phyloP scores from a whole-genome alignment of 2,113 vertebrate species.

The Cyanoramphus novaezelandiae region DNA sequence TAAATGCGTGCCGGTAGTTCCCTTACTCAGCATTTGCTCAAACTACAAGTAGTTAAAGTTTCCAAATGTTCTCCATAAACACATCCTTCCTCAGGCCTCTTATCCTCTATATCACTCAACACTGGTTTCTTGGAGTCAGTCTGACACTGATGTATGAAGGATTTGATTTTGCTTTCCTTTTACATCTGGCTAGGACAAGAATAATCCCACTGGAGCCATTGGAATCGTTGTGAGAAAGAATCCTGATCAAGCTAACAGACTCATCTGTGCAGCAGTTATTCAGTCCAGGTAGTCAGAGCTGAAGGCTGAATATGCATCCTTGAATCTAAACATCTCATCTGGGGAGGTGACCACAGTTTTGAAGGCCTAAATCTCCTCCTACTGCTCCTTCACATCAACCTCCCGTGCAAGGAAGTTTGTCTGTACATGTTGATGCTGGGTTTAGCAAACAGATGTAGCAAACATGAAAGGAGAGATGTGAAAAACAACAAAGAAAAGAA shows the following conservation, averaged over 20 bases:
- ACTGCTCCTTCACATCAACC: not conserved
- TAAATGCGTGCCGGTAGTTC: not conserved
- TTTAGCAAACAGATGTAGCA: not conserved
- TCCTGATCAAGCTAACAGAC: not conserved
- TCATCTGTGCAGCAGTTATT: not conserved
- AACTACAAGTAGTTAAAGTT: constrained; percentile 55
- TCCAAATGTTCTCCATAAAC: constrained; percentile 59
- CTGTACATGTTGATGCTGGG: not conserved
- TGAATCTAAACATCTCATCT: not conserved
- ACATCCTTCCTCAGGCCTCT: constrained; percentile 57
- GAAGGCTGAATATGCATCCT: not conserved
- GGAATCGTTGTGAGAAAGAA: constrained; percentile 14
- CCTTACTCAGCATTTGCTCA: not conserved
- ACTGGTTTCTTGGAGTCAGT: constrained; percentile 47
- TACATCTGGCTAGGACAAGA: constrained; percentile 39
- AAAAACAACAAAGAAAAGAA: not conserved
- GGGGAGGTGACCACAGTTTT: not conserved
- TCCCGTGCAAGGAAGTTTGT: not conserved
- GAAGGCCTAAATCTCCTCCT: not conserved
- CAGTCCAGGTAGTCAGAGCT: not conserved
- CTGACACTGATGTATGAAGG: constrained; percentile 59
- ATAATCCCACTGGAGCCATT: constrained; percentile 46
- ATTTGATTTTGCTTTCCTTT: constrained; percentile 61
- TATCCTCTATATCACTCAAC: constrained; percentile 63
- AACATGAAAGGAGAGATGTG: not conserved